A percentile compares a stretch with the other conserved stretches of the same genome.
Evolutionary conservation across 2,797 vertebrate species (phyloP).

Genomic region (Glossophaga mutica): DNA sequence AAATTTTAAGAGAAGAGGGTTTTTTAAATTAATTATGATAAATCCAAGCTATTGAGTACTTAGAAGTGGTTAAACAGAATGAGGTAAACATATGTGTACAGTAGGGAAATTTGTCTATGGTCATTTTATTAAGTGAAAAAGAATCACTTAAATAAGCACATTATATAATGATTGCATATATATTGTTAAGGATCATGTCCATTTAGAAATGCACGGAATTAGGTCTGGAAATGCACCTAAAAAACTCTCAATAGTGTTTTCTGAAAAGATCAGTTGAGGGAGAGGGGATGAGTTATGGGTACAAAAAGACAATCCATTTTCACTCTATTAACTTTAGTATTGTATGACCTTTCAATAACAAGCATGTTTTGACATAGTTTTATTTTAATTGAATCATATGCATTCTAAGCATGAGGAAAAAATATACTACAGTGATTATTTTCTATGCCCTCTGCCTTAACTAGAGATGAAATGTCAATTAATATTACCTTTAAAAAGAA

Average conservation of each 20-base stretch:
- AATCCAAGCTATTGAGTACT: not conserved
- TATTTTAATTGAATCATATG: not conserved
- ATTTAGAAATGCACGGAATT: not conserved
- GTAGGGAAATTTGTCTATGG: not conserved
- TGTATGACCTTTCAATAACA: not conserved
- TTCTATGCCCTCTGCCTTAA: not conserved
- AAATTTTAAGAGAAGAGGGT: not conserved
- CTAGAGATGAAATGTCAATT: not conserved
- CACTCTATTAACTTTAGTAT: not conserved
- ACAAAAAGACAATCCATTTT: not conserved
- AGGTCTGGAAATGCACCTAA: not conserved
- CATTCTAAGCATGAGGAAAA: not conserved
- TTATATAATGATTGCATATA: not conserved
- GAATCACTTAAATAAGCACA: not conserved
- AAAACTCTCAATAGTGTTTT: not conserved
- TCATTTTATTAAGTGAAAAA: not conserved
- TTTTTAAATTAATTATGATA: slow-evolving; percentile 9
- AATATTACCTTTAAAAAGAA: not conserved
- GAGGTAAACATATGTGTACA: not conserved
- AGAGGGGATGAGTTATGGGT: not conserved
- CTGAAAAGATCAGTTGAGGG: not conserved
- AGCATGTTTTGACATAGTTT: not conserved
- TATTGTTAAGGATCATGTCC: not conserved
- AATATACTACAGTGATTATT: not conserved
- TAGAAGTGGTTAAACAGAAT: not conserved